Conservation (phyloP, 2,888 invertebrate genomes). For the Cantharis flavilabris region DNA sequence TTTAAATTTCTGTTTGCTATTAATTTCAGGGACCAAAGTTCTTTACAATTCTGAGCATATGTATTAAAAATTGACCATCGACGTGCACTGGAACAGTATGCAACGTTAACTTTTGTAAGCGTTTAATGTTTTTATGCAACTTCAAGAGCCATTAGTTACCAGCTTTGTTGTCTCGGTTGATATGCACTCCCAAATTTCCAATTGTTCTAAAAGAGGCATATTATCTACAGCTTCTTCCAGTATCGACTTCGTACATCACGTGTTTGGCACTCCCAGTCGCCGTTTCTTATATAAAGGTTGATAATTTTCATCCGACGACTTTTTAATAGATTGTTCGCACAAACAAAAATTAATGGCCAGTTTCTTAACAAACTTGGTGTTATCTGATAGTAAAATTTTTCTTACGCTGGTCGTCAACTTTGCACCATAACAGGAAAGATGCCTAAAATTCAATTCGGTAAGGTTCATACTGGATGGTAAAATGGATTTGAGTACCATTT, state of each 20-base stretch:
- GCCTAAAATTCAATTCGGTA: slow-evolving; percentile 1
- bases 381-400: not conserved
- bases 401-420: not conserved
- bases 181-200: slow-evolving; percentile 10
- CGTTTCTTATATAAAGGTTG: too few species aligned
- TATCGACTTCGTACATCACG: too few species aligned
- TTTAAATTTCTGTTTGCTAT: not conserved
- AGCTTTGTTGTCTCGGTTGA: too few species aligned
- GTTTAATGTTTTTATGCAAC: not conserved
- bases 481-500: not conserved
- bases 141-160: not conserved
- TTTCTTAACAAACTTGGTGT: slow-evolving; percentile 2
- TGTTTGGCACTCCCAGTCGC: too few species aligned
- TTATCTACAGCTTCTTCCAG: not conserved
- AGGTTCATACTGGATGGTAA: not conserved
- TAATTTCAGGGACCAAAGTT: slow-evolving; percentile 3
- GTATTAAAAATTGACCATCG: not conserved
- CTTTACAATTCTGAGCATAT: not conserved
- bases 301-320: too few species aligned
- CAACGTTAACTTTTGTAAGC: slow-evolving; percentile 4
- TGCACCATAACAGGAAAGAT: not conserved
- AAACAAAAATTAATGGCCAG: slow-evolving; percentile 9
- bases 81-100: not conserved
- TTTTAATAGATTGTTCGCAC: not conserved
- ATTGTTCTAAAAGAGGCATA: not conserved